These are phyloP conservation scores for Nicator chloris DNA, from an alignment of 2,113 vertebrate genomes.

Conservation along the genomic window DNA sequence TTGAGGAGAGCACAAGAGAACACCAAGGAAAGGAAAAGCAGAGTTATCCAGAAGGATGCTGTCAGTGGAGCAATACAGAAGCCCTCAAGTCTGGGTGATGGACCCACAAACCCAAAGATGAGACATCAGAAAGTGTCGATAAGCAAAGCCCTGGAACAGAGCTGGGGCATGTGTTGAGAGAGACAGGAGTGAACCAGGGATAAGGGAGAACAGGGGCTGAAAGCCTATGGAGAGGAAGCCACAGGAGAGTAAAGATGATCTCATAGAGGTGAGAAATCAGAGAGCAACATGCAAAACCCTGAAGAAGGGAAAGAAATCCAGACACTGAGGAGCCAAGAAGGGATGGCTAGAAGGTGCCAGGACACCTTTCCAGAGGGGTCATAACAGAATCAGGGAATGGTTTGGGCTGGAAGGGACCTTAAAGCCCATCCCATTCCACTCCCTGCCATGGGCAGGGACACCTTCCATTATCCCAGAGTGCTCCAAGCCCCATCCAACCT, in stretches of 20 bases:
- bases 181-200: too few species aligned
- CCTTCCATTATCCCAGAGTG: accelerated
- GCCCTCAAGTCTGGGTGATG: too few species aligned
- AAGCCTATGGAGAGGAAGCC: background rate
- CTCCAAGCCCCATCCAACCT: accelerated
- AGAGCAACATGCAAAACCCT: accelerated
- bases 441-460: background rate
- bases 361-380: accelerated
- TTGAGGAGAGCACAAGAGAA: background rate
- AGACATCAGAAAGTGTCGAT: accelerated
- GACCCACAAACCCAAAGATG: background rate
- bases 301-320: background rate
- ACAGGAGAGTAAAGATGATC: accelerated
- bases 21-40: background rate
- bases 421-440: background rate
- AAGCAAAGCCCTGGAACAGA: background rate
- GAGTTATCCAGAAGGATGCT: background rate
- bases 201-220: background rate
- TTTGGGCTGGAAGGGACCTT: background rate
- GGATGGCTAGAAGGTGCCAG: background rate
- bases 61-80: background rate
- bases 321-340: background rate
- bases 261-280: accelerated
- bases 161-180: background rate
- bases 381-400: background rate